phyloP scores from a whole-genome alignment of 1,140 invertebrate genomes.

The Zaprionus lachaisei region DNA sequence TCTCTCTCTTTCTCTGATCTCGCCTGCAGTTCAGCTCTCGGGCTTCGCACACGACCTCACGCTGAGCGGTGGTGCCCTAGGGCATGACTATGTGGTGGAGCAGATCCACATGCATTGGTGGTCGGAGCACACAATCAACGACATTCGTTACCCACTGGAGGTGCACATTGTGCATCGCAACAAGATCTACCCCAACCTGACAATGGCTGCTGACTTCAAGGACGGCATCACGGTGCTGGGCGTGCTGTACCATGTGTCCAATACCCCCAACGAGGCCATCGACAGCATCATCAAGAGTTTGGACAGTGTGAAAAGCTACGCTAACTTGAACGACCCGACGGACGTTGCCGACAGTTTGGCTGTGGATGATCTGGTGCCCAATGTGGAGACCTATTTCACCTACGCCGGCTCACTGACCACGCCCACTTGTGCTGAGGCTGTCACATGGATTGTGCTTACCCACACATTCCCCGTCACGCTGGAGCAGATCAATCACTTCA shows the following conservation, averaged over 20 bases:
- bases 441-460: constrained; percentile 90
- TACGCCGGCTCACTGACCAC: constrained; percentile 92
- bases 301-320: constrained; percentile 71
- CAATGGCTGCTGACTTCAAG: constrained; percentile 85
- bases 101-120: constrained; percentile 93
- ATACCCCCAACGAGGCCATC: constrained; percentile 61
- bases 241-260: constrained; percentile 88
- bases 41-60: constrained; percentile 79
- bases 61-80: constrained; percentile 85
- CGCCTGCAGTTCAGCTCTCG: constrained; percentile 84
- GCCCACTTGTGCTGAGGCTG: constrained; percentile 89
- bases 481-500: constrained; percentile 85
- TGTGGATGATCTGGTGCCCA: constrained; percentile 85
- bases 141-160: constrained; percentile 86
- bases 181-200: constrained; percentile 86
- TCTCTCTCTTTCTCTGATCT: not conserved
- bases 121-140: constrained; percentile 90
- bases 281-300: constrained; percentile 68
- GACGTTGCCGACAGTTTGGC: constrained; percentile 84
- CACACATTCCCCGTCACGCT: constrained; percentile 87
- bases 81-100: constrained; percentile 86
- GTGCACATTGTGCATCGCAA: constrained; percentile 90
- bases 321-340: constrained; percentile 85
- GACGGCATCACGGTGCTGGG: constrained; percentile 90
- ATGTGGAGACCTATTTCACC: constrained; percentile 86